Evolutionary conservation across 2,888 invertebrate species (phyloP).

Genomic region (Falcaria lacertinaria): DNA sequence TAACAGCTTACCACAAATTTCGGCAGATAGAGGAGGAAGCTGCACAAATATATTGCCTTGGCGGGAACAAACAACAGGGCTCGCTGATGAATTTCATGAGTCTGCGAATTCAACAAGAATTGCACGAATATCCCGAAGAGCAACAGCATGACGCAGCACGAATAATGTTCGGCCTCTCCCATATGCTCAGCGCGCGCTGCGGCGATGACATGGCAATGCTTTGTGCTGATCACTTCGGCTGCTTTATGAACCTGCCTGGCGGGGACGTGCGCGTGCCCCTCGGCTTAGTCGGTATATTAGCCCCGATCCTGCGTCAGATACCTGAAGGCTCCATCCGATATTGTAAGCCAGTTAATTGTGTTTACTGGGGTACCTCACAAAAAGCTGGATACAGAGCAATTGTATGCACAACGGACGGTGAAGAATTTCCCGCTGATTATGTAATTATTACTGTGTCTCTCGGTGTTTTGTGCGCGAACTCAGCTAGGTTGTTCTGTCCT

Average conservation of each 20-base stretch:
- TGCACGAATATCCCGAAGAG: constrained; percentile 82
- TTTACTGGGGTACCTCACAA: constrained; percentile 83
- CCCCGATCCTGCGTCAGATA: constrained; percentile 82
- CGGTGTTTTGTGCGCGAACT: constrained; percentile 84
- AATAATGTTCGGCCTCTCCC: constrained; percentile 83
- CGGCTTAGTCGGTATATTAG: constrained; percentile 82
- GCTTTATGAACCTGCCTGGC: constrained; percentile 79
- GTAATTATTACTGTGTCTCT: constrained; percentile 88
- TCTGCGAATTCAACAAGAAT: constrained; percentile 83
- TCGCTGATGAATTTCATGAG: constrained; percentile 83
- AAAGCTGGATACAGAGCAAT: constrained; percentile 67
- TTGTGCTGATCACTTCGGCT: constrained; percentile 57
- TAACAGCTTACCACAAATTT: constrained; percentile 82
- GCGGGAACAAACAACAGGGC: constrained; percentile 81
- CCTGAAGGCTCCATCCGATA: constrained; percentile 82
- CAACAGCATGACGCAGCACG: constrained; percentile 84
- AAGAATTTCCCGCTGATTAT: constrained; percentile 86
- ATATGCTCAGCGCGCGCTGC: constrained; percentile 80
- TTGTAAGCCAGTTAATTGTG: constrained; percentile 84
- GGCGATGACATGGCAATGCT: constrained; percentile 81
- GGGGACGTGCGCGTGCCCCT: constrained; percentile 81
- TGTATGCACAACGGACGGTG: constrained; percentile 84
- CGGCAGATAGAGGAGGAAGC: constrained; percentile 84
- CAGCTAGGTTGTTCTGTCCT: constrained; percentile 84
- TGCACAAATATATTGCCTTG: constrained; percentile 79